phyloP scores from a whole-genome alignment of 2,888 invertebrate genomes.

The Emmelina monodactyla region DNA sequence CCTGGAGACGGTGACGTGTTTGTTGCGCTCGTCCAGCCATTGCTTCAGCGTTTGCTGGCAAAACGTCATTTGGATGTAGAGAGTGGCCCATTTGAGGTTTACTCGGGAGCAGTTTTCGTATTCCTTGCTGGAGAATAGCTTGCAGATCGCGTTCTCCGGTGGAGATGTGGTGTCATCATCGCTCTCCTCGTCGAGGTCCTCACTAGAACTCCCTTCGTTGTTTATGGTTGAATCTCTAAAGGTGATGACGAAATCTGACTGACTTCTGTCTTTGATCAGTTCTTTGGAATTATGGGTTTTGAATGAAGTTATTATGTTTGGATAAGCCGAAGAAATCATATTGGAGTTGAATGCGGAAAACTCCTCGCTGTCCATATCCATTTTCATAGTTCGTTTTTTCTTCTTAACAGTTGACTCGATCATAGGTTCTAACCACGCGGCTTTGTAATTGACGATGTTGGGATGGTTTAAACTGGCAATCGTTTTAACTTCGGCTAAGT shows the following conservation, averaged over 20 bases:
- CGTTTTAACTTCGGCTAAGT: constrained; percentile 80
- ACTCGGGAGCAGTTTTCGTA: constrained; percentile 51
- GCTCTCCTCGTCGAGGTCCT: constrained; percentile 31
- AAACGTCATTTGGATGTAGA: constrained; percentile 86
- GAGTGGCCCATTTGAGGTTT: constrained; percentile 70
- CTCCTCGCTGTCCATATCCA: constrained; percentile 46
- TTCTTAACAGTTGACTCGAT: constrained; percentile 53
- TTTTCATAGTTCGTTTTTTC: constrained; percentile 25
- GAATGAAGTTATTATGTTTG: constrained; percentile 48
- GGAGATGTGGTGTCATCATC: constrained; percentile 30
- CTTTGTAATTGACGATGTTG: constrained; percentile 84
- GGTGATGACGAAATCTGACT: constrained; percentile 49
- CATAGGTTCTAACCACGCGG: constrained; percentile 80
- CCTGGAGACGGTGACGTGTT: constrained; percentile 25
- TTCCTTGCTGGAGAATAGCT: constrained; percentile 29
- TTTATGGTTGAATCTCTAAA: constrained; percentile 44
- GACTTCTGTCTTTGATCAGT: constrained; percentile 33
- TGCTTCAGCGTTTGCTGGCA: constrained; percentile 79
- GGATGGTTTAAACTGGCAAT: constrained; percentile 80
- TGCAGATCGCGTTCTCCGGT: constrained; percentile 40
- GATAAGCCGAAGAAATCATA: constrained; percentile 36
- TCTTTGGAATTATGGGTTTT: constrained; percentile 58
- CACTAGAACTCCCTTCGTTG: constrained; percentile 26
- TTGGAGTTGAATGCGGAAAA: constrained; percentile 28
- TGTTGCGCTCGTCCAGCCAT: constrained; percentile 75